Base-by-base conservation (phyloP, 1,140 invertebrate genomes). In the Drosophila takahashii region DNA sequence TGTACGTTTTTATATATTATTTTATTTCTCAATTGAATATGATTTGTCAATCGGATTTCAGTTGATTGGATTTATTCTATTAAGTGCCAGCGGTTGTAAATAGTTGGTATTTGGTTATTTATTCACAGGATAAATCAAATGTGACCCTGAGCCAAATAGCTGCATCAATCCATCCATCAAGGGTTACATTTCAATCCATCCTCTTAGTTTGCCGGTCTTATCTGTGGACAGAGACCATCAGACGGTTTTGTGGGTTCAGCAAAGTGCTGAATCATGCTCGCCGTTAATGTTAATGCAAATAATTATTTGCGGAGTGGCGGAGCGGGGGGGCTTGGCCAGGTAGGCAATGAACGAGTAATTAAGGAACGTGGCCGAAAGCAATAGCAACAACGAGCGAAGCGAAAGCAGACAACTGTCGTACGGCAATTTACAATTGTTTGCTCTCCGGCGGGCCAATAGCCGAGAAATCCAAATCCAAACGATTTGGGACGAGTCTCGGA, bases 401-500 rank as follows among this genome's bases (percentile, higher is more conserved):
- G 32, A 62, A 69, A 72, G 45, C 72, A 73, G 54, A 59, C 51
- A 74, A 74, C 65, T 56, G 70, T 56, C 52, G 58, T 56, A 62
- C 39, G 47, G 62, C 45, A 76, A 75, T 70, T 79, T 79, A 61
- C 75, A 83, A 83, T 83, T 83, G 59, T 83, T 74, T 81, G 54
- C 69, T 48, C 59, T 54, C 56, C 61, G 54, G 32, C 52, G 60
- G 57, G 45, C 50, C 52, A 77, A 74, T 26, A 59, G 53, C 37
- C 45, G 32, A 47, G 32, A 32, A 34, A 64, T 66, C 58, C 64
- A 8, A 44, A 32, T 32, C 29, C 29, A 7, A 65, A 34, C 41
- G n/a, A 9, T 81, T 60, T 52, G 51, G 45, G 42, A 45, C 64
- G 8, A 15, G 18, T 27, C 48, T 29, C 29, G 58, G 18, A 51